phyloP scores from a whole-genome alignment of 1,140 invertebrate species.

The Drosophila arizonae region DNA sequence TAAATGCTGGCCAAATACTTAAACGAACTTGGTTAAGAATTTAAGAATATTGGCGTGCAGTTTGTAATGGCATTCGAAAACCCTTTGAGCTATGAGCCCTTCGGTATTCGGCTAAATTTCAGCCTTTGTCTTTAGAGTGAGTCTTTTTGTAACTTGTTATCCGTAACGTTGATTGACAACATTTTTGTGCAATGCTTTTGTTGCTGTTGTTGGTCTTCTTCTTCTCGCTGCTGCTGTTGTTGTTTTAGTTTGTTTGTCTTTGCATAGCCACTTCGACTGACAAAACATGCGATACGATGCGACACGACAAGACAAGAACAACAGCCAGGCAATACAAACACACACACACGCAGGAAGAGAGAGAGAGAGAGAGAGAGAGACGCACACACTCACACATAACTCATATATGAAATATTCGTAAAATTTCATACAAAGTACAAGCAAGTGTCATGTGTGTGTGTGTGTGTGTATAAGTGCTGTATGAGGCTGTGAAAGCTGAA shows the following conservation, averaged over 20 bases:
- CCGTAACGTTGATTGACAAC: constrained; percentile 73
- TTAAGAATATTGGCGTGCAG: neutral
- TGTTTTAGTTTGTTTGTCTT: constrained; percentile 57
- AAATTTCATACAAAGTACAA: constrained; percentile 77
- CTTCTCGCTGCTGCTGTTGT: constrained; percentile 22
- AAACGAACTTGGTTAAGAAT: neutral
- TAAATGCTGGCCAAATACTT: neutral
- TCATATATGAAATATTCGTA: constrained; percentile 77
- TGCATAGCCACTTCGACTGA: constrained; percentile 74
- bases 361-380: no score
- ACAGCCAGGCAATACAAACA: constrained; percentile 7
- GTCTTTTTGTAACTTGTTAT: constrained; percentile 66
- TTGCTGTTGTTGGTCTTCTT: constrained; percentile 31
- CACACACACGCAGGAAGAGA: constrained; percentile 14
- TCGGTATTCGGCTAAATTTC: constrained; percentile 15
- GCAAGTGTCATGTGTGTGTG: constrained; percentile 54
- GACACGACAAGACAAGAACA: constrained; percentile 50
- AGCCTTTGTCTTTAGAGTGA: constrained; percentile 29
- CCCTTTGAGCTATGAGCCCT: constrained; percentile 10
- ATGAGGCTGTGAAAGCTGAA: constrained; percentile 52
- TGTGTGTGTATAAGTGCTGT: constrained; percentile 22
- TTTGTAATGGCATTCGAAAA: neutral
- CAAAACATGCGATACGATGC: constrained; percentile 72
- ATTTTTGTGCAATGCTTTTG: constrained; percentile 62
- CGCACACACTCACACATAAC: constrained; percentile 44